Evolutionary conservation across 1,140 invertebrate species (phyloP).

Genomic region (Cataglyphis hispanica): DNA sequence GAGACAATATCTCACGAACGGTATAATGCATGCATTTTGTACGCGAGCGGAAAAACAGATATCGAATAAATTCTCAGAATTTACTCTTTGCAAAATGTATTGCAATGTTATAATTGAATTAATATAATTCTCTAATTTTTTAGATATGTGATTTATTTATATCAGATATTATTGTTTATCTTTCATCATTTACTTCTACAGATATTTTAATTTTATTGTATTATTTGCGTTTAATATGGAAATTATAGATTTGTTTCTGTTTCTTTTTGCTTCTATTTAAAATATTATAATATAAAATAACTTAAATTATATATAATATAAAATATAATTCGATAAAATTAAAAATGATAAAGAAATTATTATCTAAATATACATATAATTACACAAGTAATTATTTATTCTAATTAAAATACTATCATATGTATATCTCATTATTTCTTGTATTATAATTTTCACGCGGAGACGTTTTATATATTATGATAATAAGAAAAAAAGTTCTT

Average conservation of each 20-base stretch:
- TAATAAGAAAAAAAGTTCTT: neutral
- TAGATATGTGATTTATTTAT: neutral
- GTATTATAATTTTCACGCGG: neutral
- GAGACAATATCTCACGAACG: neutral
- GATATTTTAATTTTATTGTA: neutral
- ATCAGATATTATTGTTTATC: neutral
- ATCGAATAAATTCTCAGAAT: neutral
- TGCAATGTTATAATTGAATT: neutral
- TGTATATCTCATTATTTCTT: neutral
- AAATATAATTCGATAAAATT: constrained; percentile 16
- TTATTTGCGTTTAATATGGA: neutral
- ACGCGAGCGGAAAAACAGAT: neutral
- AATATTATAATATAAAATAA: neutral
- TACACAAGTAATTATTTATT: neutral
- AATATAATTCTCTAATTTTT: neutral
- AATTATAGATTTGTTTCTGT: neutral
- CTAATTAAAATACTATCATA: neutral
- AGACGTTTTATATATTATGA: neutral
- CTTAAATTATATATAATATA: neutral
- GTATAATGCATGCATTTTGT: neutral
- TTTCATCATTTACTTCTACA: neutral
- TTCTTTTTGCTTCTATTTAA: neutral
- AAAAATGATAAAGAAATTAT: neutral
- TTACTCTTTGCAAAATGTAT: neutral
- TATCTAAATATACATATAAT: neutral